phyloP scores from a whole-genome alignment of 2,113 vertebrate species.

The Apus apus region DNA sequence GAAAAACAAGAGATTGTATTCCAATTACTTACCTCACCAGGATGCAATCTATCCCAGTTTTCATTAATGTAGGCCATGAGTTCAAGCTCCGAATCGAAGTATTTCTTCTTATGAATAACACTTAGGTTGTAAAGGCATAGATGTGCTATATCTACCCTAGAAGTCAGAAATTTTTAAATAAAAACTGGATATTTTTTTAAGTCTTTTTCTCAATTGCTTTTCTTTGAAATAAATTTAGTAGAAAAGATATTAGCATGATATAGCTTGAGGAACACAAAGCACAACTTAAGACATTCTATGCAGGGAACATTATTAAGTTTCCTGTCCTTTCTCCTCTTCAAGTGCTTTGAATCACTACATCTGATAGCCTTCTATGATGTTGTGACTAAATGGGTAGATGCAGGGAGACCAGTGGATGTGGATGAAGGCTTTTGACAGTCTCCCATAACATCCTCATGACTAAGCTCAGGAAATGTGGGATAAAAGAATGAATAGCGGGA shows the following conservation, averaged over 20 bases:
- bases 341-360: neutral
- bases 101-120: slow-evolving; percentile 99
- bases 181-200: neutral
- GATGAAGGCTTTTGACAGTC: no score
- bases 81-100: slow-evolving; percentile 97
- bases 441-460: no score
- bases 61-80: slow-evolving; percentile 97
- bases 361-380: no score
- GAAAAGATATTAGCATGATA: neutral
- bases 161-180: slow-evolving; percentile 61
- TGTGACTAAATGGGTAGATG: no score
- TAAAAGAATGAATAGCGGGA: no score
- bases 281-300: neutral
- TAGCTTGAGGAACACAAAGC: neutral
- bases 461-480: no score
- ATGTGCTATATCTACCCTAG: slow-evolving; percentile 96
- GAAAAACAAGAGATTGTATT: neutral
- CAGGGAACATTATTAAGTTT: neutral
- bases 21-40: slow-evolving; percentile 85
- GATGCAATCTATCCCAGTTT: slow-evolving; percentile 96
- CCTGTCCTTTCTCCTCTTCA: neutral
- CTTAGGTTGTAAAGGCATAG: slow-evolving; percentile 98
- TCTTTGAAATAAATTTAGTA: neutral
- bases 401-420: no score
- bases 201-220: neutral